Base-by-base conservation (phyloP, 2,888 invertebrate genomes). In the Lochmaea capreae region DNA sequence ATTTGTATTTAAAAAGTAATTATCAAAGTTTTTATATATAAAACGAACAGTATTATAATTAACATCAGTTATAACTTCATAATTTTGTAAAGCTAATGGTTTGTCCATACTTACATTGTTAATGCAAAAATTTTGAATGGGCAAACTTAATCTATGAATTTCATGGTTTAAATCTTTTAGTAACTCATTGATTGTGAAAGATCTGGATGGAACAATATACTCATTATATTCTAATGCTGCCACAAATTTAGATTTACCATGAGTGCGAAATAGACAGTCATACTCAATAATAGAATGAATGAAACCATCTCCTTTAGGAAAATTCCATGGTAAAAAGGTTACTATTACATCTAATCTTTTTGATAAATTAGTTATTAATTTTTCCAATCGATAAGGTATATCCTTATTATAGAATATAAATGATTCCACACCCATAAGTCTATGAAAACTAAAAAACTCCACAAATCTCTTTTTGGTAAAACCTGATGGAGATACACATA, bases 371-470 rank as follows among this genome's bases (percentile, higher is more conserved):
- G 84, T 86, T 10, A 90, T 75, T 16, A 86, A 81, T 70, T 86
- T 85, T 59, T 87, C 85, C 52, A 90, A 84, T 71, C 83, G 81
- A 80, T 87, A 86, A 1, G 89, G 87, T 49, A 90, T 85, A 72
- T 88, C 88, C 78, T 86, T 90, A 78, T 92, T 91, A 81, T 93
- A 93, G 75, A 92, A 89, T 62, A 93, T 89, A 81, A 93, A 93
- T 77, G 90, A 89, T 79, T 91, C 89, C 2, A 93, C 88, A 2
- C 93, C 93, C 83, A 93, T 88, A 80, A 92, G 87, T 79, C 90
- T 89, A 77, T 94, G 93, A 82, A 90, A 92, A 33, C 91, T 90
- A 62, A 93, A 82, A 81, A 93, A 93, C 81, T 92, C 91, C 67
- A 92, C 88, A 77, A 93, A 90, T 14, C 89, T 87, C 80, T 89